A percentile compares a stretch with the other conserved stretches of the same genome.
These are phyloP conservation scores for Celastrina argiolus DNA, from an alignment of 2,888 invertebrate genomes.

Conservation along the genomic window DNA sequence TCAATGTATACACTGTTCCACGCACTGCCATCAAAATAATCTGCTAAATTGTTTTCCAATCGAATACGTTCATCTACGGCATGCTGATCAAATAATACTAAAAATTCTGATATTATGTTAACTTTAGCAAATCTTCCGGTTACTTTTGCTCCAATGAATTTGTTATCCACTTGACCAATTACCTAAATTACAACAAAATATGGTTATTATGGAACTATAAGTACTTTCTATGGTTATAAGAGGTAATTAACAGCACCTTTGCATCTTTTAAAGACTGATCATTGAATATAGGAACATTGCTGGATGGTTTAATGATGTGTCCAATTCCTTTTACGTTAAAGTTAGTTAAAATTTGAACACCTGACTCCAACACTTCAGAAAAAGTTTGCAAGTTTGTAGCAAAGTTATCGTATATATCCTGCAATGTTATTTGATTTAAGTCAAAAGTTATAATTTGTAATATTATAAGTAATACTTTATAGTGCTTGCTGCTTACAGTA, in stretches of 20 bases:
- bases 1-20: conserved; percentile 56
- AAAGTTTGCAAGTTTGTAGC: conserved; percentile 64
- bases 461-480: not conserved
- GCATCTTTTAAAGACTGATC: conserved; percentile 47
- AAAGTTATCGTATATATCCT: conserved; percentile 65
- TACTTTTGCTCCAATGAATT: conserved; percentile 81
- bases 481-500: conserved; percentile 55
- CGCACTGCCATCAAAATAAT: conserved; percentile 57
- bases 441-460: not conserved
- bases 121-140: conserved; percentile 40
- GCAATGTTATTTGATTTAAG: conserved; percentile 29
- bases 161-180: conserved; percentile 85
- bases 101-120: conserved; percentile 57
- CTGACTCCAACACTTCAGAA: conserved; percentile 58
- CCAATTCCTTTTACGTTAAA: conserved; percentile 43
- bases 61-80: conserved; percentile 91
- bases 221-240: not conserved
- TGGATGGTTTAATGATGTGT: conserved; percentile 48
- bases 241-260: not conserved
- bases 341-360: conserved; percentile 47
- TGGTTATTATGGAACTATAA: not conserved
- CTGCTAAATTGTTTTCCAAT: conserved; percentile 83
- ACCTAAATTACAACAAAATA: conserved; percentile 60
- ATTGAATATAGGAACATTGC: conserved; percentile 54
- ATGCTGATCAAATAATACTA: conserved; percentile 91